Evolutionary conservation across 2,113 vertebrate genomes (phyloP), one percentile per base, ranked within the genome.

Genomic region (Cyrtonyx montezumae): DNA sequence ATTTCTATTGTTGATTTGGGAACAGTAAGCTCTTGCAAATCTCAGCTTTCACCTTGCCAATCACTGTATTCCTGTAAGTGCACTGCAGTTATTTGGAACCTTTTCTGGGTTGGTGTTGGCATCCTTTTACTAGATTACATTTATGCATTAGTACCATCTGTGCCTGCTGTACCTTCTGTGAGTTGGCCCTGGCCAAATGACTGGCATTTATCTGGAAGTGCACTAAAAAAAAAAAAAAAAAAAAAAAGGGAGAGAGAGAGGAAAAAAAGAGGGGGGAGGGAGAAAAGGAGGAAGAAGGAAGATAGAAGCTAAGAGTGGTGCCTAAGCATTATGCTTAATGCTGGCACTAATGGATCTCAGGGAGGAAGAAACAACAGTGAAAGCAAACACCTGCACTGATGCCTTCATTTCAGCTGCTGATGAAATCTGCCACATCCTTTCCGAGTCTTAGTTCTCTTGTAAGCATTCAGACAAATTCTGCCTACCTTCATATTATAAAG

Each of bases 111-210:
- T 98, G 98, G 98, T 98, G 97, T 98, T 98, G 98, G 98, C 98
- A 97, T 98, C 98, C 98, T 98, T 98, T 98, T 98, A 97, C 99
- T 99, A 99, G 98, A 99, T 99, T 98, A 98, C 98, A 98, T 99
- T 99, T 99, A 98, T 99, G 99, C 99, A 99, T 99, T 99, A 99
- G 98, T 97, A 98, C 99, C 99, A 99, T 99, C 99, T 99, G 99
- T 98, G 99, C 99, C 98, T 98, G 97, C 98, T 97, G 98, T 98
- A 98, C 99, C 99, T 99, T 99, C 99, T 99, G 99, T 98, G 99
- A 98, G 97, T 97, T 96, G 96, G 97, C 96, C 95, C 93, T 96
- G 97, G 99, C 99, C 99, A 99, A 99, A 98, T 98, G 98, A 98
- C 98, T 99, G 99, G 99, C 99, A 99, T 99, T 98, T 99, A 98